phyloP scores from a whole-genome alignment of 2,888 invertebrate species.

The Xestia rhomboidea region DNA sequence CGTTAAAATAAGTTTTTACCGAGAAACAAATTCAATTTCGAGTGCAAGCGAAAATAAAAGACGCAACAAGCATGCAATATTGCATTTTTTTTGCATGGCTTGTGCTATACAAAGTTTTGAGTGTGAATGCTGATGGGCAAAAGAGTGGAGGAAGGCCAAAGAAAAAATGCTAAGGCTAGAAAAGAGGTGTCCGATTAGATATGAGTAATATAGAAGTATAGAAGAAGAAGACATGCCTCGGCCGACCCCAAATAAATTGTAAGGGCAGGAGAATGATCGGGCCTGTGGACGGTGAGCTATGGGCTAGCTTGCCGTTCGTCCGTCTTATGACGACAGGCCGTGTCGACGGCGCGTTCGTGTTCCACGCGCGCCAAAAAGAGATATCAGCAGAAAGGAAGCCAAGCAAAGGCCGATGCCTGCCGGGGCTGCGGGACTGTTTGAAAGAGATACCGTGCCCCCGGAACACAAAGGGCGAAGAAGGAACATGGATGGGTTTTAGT shows the following conservation, averaged over 20 bases:
- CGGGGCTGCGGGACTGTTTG: no score
- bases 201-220: neutral
- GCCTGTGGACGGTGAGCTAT: no score
- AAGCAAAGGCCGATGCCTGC: no score
- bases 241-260: neutral
- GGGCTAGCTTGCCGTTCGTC: no score
- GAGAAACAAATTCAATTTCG: constrained; percentile 29
- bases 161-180: neutral
- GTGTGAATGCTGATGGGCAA: neutral
- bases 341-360: no score
- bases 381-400: no score
- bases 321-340: no score
- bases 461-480: no score
- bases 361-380: no score
- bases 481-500: no score
- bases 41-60: constrained; percentile 14
- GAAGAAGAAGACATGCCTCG: neutral
- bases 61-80: neutral
- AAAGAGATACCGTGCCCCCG: no score
- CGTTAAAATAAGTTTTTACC: neutral
- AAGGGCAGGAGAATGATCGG: neutral
- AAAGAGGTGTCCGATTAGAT: neutral
- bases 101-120: neutral
- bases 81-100: neutral
- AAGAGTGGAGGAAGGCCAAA: neutral